phyloP scores from a whole-genome alignment of 2,888 invertebrate genomes.

The Megalurothrips usitatus region DNA sequence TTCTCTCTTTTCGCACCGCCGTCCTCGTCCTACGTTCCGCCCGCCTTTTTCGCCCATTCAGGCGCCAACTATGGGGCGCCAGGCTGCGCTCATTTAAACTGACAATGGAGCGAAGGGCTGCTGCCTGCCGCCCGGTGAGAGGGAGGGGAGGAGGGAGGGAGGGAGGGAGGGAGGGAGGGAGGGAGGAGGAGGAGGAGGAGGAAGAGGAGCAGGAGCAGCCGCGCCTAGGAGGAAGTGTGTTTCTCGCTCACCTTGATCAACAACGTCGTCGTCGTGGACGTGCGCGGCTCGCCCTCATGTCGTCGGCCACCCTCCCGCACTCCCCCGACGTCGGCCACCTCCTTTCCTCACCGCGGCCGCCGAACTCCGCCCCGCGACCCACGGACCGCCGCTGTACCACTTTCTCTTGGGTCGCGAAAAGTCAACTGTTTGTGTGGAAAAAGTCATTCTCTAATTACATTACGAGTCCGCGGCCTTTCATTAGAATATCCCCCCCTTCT shows the following conservation, averaged over 20 bases:
- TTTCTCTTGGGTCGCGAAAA: too few relatives aligned
- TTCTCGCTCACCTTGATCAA: too few relatives aligned
- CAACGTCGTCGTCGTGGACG: too few relatives aligned
- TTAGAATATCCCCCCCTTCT: neutral
- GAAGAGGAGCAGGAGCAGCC: neutral
- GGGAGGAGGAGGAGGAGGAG: neutral
- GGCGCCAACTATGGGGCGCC: neutral
- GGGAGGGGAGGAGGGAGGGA: neutral
- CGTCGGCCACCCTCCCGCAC: too few relatives aligned
- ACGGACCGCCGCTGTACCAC: too few relatives aligned
- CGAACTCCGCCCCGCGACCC: too few relatives aligned
- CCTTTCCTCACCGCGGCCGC: too few relatives aligned
- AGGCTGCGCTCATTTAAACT: slow-evolving; percentile 6
- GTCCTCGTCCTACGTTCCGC: too few relatives aligned
- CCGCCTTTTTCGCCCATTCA: neutral
- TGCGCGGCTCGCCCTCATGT: too few relatives aligned
- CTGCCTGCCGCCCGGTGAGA: neutral
- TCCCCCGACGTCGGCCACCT: too few relatives aligned
- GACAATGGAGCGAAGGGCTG: neutral
- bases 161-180: neutral
- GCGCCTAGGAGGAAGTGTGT: too few relatives aligned
- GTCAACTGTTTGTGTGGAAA: neutral
- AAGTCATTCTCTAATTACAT: slow-evolving; percentile 9
- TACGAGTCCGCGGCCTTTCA: neutral
- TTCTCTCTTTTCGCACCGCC: neutral